Conservation (phyloP, 1,140 invertebrate genomes). For the Penaeus vannamei region DNA sequence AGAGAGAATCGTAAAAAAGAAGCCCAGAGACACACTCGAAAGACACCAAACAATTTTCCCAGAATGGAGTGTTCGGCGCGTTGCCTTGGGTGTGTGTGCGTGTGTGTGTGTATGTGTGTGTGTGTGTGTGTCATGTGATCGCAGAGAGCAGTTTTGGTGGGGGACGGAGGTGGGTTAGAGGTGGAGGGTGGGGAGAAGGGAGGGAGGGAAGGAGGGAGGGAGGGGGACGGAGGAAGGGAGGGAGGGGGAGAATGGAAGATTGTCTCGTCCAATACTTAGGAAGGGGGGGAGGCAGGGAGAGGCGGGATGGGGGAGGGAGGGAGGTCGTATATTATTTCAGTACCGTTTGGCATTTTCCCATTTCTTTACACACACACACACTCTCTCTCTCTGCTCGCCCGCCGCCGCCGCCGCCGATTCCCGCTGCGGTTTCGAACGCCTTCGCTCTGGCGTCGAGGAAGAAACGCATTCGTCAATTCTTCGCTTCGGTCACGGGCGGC, state of each 20-base stretch:
- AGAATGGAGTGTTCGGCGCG: too few species aligned
- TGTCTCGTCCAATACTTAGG: too few species aligned
- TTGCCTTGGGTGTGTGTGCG: too few species aligned
- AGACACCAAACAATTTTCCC: too few species aligned
- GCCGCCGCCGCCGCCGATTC: too few species aligned
- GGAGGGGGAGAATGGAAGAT: constrained; percentile 37
- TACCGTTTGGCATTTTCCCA: constrained; percentile 59
- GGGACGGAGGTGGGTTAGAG: not conserved
- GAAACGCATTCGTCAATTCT: too few species aligned
- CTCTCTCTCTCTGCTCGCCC: not conserved
- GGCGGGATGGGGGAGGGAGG: not conserved
- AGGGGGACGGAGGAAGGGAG: constrained; percentile 40
- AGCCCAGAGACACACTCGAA: too few species aligned
- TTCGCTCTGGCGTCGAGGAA: too few species aligned
- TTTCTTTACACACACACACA: constrained; percentile 57
- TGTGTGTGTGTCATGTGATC: not conserved
- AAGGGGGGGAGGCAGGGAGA: not conserved
- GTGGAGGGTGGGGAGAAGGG: not conserved
- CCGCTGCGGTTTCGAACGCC: too few species aligned
- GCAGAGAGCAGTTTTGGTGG: not conserved
- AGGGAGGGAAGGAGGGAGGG: constrained; percentile 14
- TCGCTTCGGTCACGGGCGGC: too few species aligned
- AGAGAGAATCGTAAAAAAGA: too few species aligned
- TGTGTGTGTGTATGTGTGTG: too few species aligned
- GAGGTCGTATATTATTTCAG: constrained; percentile 64